Conservation (phyloP, 2,888 invertebrate genomes). For the Hyposoter didymator region DNA sequence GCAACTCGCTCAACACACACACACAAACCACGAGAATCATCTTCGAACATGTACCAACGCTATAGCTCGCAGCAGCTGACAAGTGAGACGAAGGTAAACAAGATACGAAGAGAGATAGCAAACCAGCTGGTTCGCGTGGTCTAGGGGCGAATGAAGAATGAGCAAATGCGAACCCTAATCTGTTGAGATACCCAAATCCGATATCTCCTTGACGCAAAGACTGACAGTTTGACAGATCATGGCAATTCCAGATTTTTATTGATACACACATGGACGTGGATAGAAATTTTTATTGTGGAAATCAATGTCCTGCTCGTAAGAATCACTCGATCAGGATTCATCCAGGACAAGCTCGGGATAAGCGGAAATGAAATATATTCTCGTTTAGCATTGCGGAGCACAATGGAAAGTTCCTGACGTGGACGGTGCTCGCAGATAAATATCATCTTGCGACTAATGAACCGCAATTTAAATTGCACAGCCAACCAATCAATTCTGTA, state of each 20-base stretch:
- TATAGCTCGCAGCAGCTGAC: conserved; percentile 25
- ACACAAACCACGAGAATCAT: conserved; percentile 26
- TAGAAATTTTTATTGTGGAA: not conserved
- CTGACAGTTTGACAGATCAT: conserved; percentile 24
- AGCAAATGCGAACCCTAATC: conserved; percentile 78
- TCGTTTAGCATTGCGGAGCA: too few relatives aligned
- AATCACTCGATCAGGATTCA: too few relatives aligned
- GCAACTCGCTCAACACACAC: conserved; percentile 47
- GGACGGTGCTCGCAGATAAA: too few relatives aligned
- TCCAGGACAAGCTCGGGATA: too few relatives aligned
- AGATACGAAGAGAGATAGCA: conserved; percentile 1
- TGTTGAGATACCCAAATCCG: conserved; percentile 77
- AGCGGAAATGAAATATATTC: too few relatives aligned
- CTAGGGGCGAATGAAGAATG: conserved; percentile 77
- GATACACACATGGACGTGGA: not conserved
- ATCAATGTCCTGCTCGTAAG: not conserved
- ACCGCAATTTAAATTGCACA: not conserved
- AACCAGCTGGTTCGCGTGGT: conserved; percentile 55
- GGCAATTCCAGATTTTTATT: not conserved
- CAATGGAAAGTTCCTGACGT: too few relatives aligned
- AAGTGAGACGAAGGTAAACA: conserved; percentile 1
- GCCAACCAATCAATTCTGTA: not conserved
- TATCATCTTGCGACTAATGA: not conserved
- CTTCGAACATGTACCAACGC: conserved; percentile 31
- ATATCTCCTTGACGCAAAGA: conserved; percentile 66